Percentiles rank a stretch among this genome's conserved stretches.
phyloP scores from a whole-genome alignment of 2,113 vertebrate genomes.

The Orcinus orca region DNA sequence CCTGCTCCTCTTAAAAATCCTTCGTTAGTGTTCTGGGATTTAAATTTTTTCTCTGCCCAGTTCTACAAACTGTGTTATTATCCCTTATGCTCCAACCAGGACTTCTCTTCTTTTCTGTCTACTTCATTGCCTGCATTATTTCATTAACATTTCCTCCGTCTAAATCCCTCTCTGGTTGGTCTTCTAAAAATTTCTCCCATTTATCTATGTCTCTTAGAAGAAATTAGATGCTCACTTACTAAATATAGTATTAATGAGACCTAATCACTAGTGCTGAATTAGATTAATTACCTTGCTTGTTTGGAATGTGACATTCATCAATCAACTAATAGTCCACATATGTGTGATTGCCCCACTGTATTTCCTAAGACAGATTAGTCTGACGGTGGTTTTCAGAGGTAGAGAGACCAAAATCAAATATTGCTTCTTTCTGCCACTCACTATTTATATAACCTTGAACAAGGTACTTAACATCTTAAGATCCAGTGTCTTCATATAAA shows the following conservation, averaged over 20 bases:
- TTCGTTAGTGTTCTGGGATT: not conserved
- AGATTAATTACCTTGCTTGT: constrained; percentile 79
- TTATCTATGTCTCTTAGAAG: constrained; percentile 74
- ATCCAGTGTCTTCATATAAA: not conserved
- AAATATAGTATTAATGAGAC: constrained; percentile 76
- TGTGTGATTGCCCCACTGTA: constrained; percentile 48
- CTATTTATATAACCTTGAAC: constrained; percentile 46
- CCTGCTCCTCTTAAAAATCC: not conserved
- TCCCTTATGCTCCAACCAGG: not conserved
- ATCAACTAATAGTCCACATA: constrained; percentile 71
- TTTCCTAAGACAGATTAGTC: constrained; percentile 48
- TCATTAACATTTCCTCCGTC: constrained; percentile 47
- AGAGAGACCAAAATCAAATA: constrained; percentile 26
- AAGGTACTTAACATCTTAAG: constrained; percentile 20
- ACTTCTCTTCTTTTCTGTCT: not conserved
- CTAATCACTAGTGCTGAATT: constrained; percentile 70
- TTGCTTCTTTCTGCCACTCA: not conserved
- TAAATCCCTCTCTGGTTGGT: constrained; percentile 47
- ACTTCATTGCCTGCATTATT: constrained; percentile 33
- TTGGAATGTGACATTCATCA: constrained; percentile 76
- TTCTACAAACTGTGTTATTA: not conserved
- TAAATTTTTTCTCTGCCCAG: not conserved
- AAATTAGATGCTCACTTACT: constrained; percentile 72
- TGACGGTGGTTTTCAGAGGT: not conserved
- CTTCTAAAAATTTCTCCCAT: constrained; percentile 65